phyloP scores from a whole-genome alignment of 2,888 invertebrate genomes.

The Hedychridium roseum region DNA sequence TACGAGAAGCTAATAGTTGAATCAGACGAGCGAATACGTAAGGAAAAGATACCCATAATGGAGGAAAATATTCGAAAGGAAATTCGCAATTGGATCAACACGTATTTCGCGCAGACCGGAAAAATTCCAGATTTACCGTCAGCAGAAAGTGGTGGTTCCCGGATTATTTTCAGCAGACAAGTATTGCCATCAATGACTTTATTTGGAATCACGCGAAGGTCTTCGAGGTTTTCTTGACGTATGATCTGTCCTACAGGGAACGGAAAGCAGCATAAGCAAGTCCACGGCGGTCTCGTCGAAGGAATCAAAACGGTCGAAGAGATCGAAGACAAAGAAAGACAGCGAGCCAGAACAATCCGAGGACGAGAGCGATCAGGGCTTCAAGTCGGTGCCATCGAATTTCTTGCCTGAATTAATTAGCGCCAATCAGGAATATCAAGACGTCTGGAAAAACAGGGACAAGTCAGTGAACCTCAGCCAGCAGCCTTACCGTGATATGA shows the following conservation, averaged over 20 bases:
- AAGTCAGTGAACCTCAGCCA: conserved; percentile 79
- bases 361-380: conserved; percentile 72
- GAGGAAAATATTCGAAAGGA: conserved; percentile 89
- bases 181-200: too few relatives aligned
- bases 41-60: conserved; percentile 77
- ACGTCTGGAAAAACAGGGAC: conserved; percentile 84
- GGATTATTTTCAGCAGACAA: conserved; percentile 82
- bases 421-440: conserved; percentile 81
- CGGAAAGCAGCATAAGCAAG: conserved; percentile 82
- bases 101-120: conserved; percentile 82
- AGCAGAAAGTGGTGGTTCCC: conserved; percentile 89
- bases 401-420: conserved; percentile 77
- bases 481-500: conserved; percentile 81
- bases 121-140: conserved; percentile 92
- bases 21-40: conserved; percentile 72
- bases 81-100: conserved; percentile 86
- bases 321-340: conserved; percentile 75
- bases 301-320: conserved; percentile 78
- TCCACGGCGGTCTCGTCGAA: conserved; percentile 77
- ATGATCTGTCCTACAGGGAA: too few relatives aligned
- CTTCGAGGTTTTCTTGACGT: too few relatives aligned
- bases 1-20: conserved; percentile 75
- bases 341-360: conserved; percentile 69
- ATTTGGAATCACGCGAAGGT: too few relatives aligned
- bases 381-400: conserved; percentile 75